Evolutionary conservation across 2,888 invertebrate species (phyloP), one percentile per base, ranked within the genome.

Genomic region (Drosophila flavopinicola): DNA sequence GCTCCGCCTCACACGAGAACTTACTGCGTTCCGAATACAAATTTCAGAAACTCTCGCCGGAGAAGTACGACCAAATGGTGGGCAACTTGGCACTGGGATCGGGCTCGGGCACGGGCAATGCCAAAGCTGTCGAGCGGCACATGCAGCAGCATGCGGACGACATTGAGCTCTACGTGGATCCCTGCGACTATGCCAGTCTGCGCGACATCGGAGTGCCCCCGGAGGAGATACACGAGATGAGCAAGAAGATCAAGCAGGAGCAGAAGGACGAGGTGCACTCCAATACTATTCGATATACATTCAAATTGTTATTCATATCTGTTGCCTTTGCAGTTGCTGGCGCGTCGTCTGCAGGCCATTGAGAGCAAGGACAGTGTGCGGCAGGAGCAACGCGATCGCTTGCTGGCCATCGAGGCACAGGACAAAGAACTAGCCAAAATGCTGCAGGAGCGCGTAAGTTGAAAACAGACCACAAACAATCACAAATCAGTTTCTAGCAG

Each of bases 351-450:
- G 25, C 96, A 96, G 91, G 94, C 95, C 78, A 94, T 96, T 90
- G 96, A 96, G 90, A 93, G 94, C 66, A 93, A 93, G 85, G 91
- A 92, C 27, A 93, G 93, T 45, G 91, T 93, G 56, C 92, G 93
- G 11, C 90, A 92, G 66, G 90, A 93, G 66, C 89, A 89, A 38
- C 85, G 60, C 3, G 95, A 95, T 90, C 92, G 94, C 67, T 92
- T 94, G 82, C 88, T 95, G 67, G 95, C 95, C 1, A 95, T 95
- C 77, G 95, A 96, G 91, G 95, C 95, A 0, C 95, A 96, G 89
- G 96, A 96, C 86, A 94, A 95, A 65, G 96, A 96, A 89, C 89
- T 96, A 45, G 96, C 96, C 1, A 93, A 94, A 88, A 93, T 95
- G 92, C 90, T 96, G 39, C 95, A 96, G 88, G 95, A 95, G 88